These are phyloP conservation scores for Thecophora atra DNA, from an alignment of 2,888 invertebrate genomes.

Conservation along the genomic window DNA sequence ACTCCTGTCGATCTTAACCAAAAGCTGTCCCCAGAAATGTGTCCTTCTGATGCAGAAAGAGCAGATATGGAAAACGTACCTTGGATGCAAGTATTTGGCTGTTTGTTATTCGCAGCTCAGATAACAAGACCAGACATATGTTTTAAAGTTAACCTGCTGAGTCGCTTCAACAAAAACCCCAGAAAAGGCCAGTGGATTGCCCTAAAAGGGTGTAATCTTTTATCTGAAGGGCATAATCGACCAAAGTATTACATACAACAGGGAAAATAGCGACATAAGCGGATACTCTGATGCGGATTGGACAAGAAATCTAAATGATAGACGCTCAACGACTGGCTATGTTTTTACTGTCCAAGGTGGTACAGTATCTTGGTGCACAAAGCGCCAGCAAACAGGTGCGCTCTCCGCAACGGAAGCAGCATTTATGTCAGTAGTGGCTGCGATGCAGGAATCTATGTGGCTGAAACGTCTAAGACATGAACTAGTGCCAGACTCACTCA, in stretches of 20 bases:
- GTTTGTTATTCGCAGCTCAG: slow-evolving; percentile 33
- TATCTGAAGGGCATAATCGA: neutral
- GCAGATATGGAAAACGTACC: slow-evolving; percentile 32
- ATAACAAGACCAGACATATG: too few relatives aligned
- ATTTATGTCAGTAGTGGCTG: slow-evolving; percentile 44
- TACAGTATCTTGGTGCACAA: slow-evolving; percentile 44
- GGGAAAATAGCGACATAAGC: slow-evolving; percentile 19
- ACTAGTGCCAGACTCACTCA: slow-evolving; percentile 17
- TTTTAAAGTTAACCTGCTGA: slow-evolving; percentile 33
- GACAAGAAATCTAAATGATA: slow-evolving; percentile 30
- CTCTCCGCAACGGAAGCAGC: slow-evolving; percentile 46
- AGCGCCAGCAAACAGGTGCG: slow-evolving; percentile 42
- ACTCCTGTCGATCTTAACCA: slow-evolving; percentile 16
- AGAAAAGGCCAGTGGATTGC: slow-evolving; percentile 37
- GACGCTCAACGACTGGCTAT: slow-evolving; percentile 28
- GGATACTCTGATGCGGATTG: slow-evolving; percentile 34
- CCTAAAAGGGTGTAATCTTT: neutral
- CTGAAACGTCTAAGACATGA: slow-evolving; percentile 37
- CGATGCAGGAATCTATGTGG: slow-evolving; percentile 43
- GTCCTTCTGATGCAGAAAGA: slow-evolving; percentile 34
- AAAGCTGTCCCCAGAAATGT: slow-evolving; percentile 31
- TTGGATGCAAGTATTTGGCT: slow-evolving; percentile 35
- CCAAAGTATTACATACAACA: neutral
- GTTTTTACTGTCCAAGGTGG: slow-evolving; percentile 35
- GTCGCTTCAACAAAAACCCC: slow-evolving; percentile 29